These are phyloP conservation scores for Bombus superbus DNA, from an alignment of 1,140 invertebrate genomes.

Conservation along the genomic window DNA sequence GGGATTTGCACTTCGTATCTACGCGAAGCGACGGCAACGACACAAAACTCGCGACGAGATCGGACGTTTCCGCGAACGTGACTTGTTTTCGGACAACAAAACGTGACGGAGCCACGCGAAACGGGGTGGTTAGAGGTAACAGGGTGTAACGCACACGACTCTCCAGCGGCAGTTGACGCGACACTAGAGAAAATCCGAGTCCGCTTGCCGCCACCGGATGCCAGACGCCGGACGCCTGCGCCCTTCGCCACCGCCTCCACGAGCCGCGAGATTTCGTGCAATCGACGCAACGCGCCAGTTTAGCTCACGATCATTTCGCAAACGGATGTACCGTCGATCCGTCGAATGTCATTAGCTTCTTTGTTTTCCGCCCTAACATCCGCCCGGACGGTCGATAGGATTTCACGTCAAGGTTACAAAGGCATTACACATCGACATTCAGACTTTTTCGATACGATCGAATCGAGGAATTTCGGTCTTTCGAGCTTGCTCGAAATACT, in stretches of 20 bases:
- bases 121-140: constrained; percentile 22
- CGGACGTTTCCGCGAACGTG: neutral
- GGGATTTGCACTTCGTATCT: neutral
- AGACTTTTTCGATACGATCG: neutral
- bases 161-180: constrained; percentile 77
- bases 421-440: neutral
- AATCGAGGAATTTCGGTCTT: neutral
- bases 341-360: neutral
- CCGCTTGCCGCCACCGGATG: constrained; percentile 72
- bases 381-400: neutral
- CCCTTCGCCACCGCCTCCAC: constrained; percentile 54
- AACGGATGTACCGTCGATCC: neutral
- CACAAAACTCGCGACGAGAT: neutral
- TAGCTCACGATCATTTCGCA: constrained; percentile 17
- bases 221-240: constrained; percentile 75
- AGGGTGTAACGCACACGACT: constrained; percentile 65
- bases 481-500: neutral
- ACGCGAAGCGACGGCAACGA: neutral
- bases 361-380: neutral
- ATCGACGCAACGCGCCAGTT: constrained; percentile 50
- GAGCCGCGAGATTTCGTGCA: constrained; percentile 58
- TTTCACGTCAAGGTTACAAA: neutral
- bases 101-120: constrained; percentile 49
- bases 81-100: neutral
- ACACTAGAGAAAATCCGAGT: constrained; percentile 74